Evolutionary conservation across 2,888 invertebrate species (phyloP).

Genomic region (Drosophila ezoana): DNA sequence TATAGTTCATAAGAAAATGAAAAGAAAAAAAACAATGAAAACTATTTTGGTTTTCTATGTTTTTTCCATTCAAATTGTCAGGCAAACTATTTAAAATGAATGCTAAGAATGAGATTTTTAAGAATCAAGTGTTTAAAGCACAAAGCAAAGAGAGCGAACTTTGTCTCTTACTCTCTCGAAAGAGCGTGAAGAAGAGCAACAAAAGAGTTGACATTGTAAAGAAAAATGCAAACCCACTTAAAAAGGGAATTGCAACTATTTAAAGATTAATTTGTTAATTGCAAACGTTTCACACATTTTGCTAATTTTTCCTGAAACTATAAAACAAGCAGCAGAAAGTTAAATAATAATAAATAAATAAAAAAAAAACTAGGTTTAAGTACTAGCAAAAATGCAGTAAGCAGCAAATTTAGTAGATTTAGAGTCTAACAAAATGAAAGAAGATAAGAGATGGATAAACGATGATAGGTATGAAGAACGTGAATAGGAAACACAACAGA

Average conservation of each 20-base stretch:
- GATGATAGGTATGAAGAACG: slow-evolving; percentile 1
- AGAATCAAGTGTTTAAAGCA: slow-evolving; percentile 43
- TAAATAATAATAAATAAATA: slow-evolving; percentile 15
- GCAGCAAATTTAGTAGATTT: slow-evolving; percentile 49
- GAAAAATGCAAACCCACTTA: slow-evolving; percentile 7
- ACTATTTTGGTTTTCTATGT: slow-evolving; percentile 28
- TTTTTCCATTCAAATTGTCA: slow-evolving; percentile 24
- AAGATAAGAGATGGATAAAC: background rate
- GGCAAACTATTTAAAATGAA: slow-evolving; percentile 14
- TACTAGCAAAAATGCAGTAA: slow-evolving; percentile 54
- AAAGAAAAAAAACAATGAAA: slow-evolving; percentile 4
- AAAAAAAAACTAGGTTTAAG: slow-evolving; percentile 37
- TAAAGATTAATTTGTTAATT: slow-evolving; percentile 30
- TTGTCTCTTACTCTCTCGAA: background rate
- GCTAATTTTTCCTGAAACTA: slow-evolving; percentile 25
- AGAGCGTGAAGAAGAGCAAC: slow-evolving; percentile 30
- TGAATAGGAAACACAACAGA: slow-evolving; percentile 6
- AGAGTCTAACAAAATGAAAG: slow-evolving; percentile 28
- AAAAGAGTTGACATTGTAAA: slow-evolving; percentile 29
- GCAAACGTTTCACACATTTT: slow-evolving; percentile 41
- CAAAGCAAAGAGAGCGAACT: slow-evolving; percentile 41
- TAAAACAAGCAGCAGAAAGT: slow-evolving; percentile 11
- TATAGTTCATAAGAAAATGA: slow-evolving; percentile 16
- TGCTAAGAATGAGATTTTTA: slow-evolving; percentile 11
- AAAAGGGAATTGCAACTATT: slow-evolving; percentile 6